Base-by-base conservation (phyloP, 2,113 vertebrate species). In the Zeus faber region DNA sequence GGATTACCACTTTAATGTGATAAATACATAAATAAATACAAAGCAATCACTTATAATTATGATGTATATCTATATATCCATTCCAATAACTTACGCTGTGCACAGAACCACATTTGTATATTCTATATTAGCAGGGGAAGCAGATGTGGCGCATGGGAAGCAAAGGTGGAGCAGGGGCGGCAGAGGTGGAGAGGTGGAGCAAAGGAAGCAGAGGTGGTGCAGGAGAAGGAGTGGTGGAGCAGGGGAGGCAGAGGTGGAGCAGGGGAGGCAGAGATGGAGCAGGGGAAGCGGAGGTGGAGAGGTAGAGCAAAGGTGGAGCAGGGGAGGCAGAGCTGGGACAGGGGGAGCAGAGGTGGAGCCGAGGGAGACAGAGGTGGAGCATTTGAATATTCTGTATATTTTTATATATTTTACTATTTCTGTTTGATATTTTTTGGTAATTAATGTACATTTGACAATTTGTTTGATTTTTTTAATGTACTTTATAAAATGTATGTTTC, bases 341-440 rank as follows among this genome's bases (percentile, higher is more conserved):
- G 11, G n/a, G n/a, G n/a, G n/a, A n/a, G 13, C 11, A 37, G 14
- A 37, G 33, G 33, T 4, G 31, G 31, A 33, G 26, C 26, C 26
- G 26, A 4, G 31, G 13, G 8, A 33, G 3, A 4, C 31, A 33
- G 31, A 29, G 8, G 8, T 29, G 8, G n/a, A n/a, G n/a, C n/a
- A n/a, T n/a, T n/a, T n/a, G n/a, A n/a, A n/a, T 29, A 29, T 37
- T 29, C 27, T 29, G 5, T 29, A 29, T 10, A 29, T 29, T 29
- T 29, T 10, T 29, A n/a, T n/a, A n/a, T n/a, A n/a, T 33, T 52
- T 40, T 39, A 31, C 46, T 52, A 24, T 29, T 39, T 62, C 35
- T 37, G 35, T 37, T 13, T 40, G n/a, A n/a, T n/a, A 40, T 4
- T 40, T 40, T 16, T 14, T 16, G 37, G 6, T 10, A 7, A 33